Base-by-base conservation (phyloP, 2,888 invertebrate species). In the Rotaria socialis region DNA sequence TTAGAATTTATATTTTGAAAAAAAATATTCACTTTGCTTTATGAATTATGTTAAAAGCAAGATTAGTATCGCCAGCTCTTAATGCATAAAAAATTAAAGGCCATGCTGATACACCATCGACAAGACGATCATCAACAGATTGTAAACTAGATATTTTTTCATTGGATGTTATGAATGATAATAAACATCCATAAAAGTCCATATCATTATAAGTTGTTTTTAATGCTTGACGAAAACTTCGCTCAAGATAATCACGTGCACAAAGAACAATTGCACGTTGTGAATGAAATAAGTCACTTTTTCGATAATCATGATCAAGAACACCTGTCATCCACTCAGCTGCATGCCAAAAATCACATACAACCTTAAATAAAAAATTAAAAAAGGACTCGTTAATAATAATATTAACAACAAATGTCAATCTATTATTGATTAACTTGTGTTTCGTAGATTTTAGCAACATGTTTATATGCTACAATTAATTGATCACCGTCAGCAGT, bases 61-160 rank as follows among this genome's bases (percentile, higher is more conserved):
- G n/a, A 80, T 80, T 35, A n/a, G 24, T 80, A 80, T 47, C 47
- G 47, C 80, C 80, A 8, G 24, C 47, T 80, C 80, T 80, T 47
- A 80, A 80, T 80, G 80, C 43, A 80, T 80, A 80, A 47, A 80
- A 80, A n/a, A 80, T 80, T 5, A 80, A 22, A 10, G 80, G 80
- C 80, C 80, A 80, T 80, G 47, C 80, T 80, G 80, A 80, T 24
- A 80, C 80, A 47, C 47, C 47, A 16, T 80, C 80, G 14, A 80
- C 80, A 80, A 80, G 80, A 80, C 80, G 80, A 80, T 80, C 80
- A 47, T 80, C 80, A 47, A n/a, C 80, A n/a, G 80, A 43, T 80
- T 47, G 47, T n/a, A 80, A 24, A 43, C 47, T 11, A 24, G 80
- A 47, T 3, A 47, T 80, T 47, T 80, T 80, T n/a, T 80, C 80